Evolutionary conservation across 2,888 invertebrate genomes (phyloP).

Genomic region (Dynastes grantii): DNA sequence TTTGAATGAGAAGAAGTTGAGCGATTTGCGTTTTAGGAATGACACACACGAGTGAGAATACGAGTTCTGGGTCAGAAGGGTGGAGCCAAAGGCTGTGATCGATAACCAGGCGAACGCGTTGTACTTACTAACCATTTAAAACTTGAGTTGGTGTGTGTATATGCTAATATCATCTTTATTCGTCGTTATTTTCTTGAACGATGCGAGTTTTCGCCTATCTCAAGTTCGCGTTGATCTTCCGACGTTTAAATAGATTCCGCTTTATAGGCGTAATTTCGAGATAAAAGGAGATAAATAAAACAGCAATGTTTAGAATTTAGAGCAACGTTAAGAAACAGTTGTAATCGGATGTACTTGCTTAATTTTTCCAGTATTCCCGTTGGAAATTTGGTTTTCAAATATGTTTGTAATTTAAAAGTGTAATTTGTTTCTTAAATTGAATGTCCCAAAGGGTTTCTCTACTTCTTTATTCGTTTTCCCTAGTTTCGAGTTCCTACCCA

Average conservation of each 20-base stretch:
- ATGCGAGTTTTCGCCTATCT: neutral
- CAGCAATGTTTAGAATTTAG: no score
- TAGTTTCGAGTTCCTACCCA: no score
- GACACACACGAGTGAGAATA: conserved; percentile 55
- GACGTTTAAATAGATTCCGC: neutral
- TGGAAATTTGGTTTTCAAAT: no score
- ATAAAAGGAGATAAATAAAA: no score
- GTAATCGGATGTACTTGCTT: no score
- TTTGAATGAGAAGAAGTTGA: conserved; percentile 48
- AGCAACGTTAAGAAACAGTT: no score
- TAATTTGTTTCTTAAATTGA: no score
- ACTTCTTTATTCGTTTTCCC: no score
- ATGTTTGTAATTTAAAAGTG: no score
- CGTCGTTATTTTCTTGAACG: conserved; percentile 14
- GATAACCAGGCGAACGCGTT: conserved; percentile 57
- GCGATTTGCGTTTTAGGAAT: conserved; percentile 49
- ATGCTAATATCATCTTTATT: conserved; percentile 34
- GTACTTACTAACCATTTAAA: conserved; percentile 58
- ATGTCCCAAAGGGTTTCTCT: no score
- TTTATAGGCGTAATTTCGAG: neutral
- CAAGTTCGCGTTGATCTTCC: neutral
- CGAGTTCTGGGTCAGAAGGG: conserved; percentile 59
- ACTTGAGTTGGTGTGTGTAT: conserved; percentile 32
- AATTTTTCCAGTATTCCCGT: no score
- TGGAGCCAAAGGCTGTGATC: conserved; percentile 55